Evolutionary conservation across 2,113 vertebrate genomes (phyloP), one percentile per base, ranked within the genome.

Genomic region (Chroicocephalus ridibundus): DNA sequence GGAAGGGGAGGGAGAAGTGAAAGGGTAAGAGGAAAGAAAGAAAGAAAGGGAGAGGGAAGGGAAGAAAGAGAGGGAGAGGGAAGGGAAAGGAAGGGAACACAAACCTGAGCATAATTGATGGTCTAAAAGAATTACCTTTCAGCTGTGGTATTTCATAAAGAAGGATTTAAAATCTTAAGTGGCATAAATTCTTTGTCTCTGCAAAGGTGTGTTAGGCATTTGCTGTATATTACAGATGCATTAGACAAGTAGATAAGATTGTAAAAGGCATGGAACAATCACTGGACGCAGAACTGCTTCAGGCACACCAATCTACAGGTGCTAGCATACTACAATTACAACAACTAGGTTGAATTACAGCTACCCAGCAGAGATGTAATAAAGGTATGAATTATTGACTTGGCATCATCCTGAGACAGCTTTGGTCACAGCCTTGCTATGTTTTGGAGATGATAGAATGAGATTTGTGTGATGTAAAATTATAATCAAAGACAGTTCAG

Each of bases 361-460:
- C 57, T 70, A 95, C 88, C 97, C 96, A 97, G 96, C 97, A 40
- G 92, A 97, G 95, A 96, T 97, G 96, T 98, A 98, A 98, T 98
- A 98, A 98, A 97, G 76, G 95, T 95, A 98, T 98, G 98, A 98
- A 98, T 98, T 98, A 98, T 98, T 98, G 98, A 98, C 98, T 98
- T 97, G 98, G 97, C 96, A 97, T 98, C 98, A 98, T 97, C 97
- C 97, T 85, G 97, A 98, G 98, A 98, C 96, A 97, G 97, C 97
- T 98, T 98, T 98, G 97, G 98, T 98, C 98, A 97, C 92, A 98
- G 97, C 94, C 97, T 97, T 97, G 95, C 94, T 98, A 96, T 97
- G 96, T 98, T 98, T 97, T 98, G 95, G 95, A 98, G 97, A 98
- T 93, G 96, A 97, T 94, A 98, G 97, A 98, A 97, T 95, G 93